Evolutionary conservation across 2,113 vertebrate genomes (phyloP), one percentile per base, ranked within the genome.

Genomic region (Mobula birostris): DNA sequence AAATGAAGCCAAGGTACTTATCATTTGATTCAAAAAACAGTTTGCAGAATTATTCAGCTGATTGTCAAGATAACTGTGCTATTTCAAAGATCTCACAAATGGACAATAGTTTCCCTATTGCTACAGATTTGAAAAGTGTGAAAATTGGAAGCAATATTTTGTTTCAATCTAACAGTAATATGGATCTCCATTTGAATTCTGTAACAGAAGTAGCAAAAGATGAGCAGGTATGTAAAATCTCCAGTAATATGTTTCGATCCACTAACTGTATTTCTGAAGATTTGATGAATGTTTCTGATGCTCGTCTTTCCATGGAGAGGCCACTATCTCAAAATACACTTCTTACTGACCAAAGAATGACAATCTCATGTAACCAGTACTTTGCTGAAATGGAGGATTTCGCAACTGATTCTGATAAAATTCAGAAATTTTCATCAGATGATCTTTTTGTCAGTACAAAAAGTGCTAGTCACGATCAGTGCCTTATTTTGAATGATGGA

Each of bases 11-110:
- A 56, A 94, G 94, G 0, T 63, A 95, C 94, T 94, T 94, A 12
- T 79, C 92, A 58, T 7, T 58, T 68, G 95, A 96, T 74, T 95
- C 94, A 66, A 96, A 95, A 61, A 74, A 56, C 11, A 76, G 17
- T 12, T 11, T 70, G 72, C 70, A 24, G 40, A 56, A 93, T 74
- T 72, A 40, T 93, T 93, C 91, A 93, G 74, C 4, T 56, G 66
- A 29, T 24, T 8, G 40, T 21, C 91, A 93, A 74, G 70, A 72
- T 56, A 48, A 48, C 48, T 70, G 5, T 93, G 29, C n/a, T n/a
- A 24, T 72, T 56, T 74, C 91, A 93, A 70, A 74, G 24, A 36
- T 74, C 74, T 48, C 70, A 6, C n/a, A 40, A 29, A 93, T 56
- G 19, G 9, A 29, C 68, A 56, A 40, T 76, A 93, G 63, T 68